These are phyloP conservation scores for Coreoperca whiteheadi DNA, from an alignment of 2,113 vertebrate genomes.

Conservation along the genomic window DNA sequence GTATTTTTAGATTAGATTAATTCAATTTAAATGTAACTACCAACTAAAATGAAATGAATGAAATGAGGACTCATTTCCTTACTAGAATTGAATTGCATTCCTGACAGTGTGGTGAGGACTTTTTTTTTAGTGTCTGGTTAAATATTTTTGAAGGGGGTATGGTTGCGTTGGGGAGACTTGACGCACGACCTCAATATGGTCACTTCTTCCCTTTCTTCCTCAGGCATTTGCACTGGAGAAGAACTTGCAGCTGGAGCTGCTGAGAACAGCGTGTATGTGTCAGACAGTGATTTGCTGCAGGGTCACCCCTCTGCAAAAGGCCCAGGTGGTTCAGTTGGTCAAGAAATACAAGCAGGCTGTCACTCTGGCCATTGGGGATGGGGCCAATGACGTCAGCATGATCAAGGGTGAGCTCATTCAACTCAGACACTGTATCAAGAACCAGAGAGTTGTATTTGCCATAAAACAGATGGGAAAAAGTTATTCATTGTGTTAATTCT, in stretches of 20 bases:
- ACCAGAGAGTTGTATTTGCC: not conserved
- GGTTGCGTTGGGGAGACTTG: too few relatives aligned
- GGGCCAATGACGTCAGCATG: constrained; percentile 97
- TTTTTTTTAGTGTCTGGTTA: not conserved
- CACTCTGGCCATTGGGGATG: constrained; percentile 95
- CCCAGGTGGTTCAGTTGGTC: constrained; percentile 95
- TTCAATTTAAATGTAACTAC: not conserved
- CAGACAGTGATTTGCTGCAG: constrained; percentile 95
- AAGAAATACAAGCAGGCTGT: constrained; percentile 93
- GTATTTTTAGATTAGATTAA: not conserved
- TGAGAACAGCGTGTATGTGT: constrained; percentile 92
- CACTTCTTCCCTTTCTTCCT: not conserved
- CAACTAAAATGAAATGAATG: not conserved
- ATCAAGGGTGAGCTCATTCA: constrained; percentile 88
- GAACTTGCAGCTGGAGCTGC: constrained; percentile 88
- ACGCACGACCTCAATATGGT: not conserved
- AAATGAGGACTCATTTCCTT: not conserved
- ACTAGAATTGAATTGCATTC: not conserved
- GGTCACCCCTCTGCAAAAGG: constrained; percentile 96
- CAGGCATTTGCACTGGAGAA: constrained; percentile 91
- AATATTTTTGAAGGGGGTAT: not conserved
- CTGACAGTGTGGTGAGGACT: not conserved
- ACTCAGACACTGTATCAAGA: too few relatives aligned
- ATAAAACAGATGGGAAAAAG: not conserved
- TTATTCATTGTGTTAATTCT: not conserved